A percentile compares a stretch with the other conserved stretches of the same genome.
Conservation (phyloP, 2,797 vertebrate genomes). For the Alfaro cultratus region DNA sequence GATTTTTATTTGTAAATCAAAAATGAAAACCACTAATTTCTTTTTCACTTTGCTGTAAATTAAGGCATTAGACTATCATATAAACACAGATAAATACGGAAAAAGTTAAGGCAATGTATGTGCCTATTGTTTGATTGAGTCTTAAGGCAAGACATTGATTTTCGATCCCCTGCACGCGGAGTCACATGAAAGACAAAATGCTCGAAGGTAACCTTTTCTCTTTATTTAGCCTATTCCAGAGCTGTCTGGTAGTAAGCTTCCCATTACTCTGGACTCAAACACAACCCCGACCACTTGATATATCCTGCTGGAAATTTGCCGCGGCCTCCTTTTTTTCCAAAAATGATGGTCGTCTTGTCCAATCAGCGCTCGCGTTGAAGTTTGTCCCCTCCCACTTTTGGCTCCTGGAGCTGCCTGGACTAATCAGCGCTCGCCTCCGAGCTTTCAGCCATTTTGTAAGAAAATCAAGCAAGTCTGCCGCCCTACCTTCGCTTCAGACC, state of each 20-base stretch:
- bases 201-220: background rate
- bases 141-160: background rate
- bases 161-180: background rate
- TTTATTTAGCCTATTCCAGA: background rate
- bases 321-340: slow-evolving; percentile 48
- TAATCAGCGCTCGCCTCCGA: slow-evolving; percentile 76
- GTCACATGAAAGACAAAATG: background rate
- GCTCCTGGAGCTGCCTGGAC: slow-evolving; percentile 62
- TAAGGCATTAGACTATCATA: background rate
- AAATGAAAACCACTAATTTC: background rate
- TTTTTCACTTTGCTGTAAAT: background rate
- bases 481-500: slow-evolving; percentile 82
- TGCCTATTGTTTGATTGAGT: background rate
- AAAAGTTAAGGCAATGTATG: background rate
- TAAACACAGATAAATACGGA: background rate
- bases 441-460: slow-evolving; percentile 86
- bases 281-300: background rate
- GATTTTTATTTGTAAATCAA: background rate
- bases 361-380: slow-evolving; percentile 46
- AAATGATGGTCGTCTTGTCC: slow-evolving; percentile 70
- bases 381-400: slow-evolving; percentile 62
- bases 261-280: slow-evolving; percentile 5
- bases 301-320: slow-evolving; percentile 70
- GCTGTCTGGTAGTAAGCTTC: background rate
- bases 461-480: slow-evolving; percentile 77